Evolutionary conservation across 1,140 invertebrate species (phyloP).

Genomic region (Leptestheria dahalacensis): DNA sequence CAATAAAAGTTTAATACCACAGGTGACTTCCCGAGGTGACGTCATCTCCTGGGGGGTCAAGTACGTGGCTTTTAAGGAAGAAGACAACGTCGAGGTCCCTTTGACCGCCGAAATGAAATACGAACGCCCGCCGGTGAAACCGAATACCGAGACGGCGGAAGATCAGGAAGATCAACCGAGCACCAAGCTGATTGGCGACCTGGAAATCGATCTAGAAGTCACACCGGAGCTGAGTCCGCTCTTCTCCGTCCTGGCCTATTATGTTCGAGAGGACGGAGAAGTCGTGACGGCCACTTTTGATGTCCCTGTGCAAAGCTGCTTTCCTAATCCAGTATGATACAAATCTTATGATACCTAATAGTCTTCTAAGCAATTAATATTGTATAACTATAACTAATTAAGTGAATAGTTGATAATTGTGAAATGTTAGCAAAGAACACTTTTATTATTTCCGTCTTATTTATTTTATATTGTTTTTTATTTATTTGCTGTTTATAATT

Average conservation of each 20-base stretch:
- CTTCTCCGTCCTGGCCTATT: constrained; percentile 46
- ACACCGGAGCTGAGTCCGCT: constrained; percentile 22
- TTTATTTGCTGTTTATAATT: too few species aligned
- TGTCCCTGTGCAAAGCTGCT: constrained; percentile 36
- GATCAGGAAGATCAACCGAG: not conserved
- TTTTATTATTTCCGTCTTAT: too few species aligned
- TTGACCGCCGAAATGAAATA: constrained; percentile 17
- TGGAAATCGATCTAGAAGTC: constrained; percentile 19
- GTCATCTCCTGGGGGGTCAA: constrained; percentile 18
- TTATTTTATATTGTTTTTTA: too few species aligned
- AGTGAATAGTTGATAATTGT: too few species aligned
- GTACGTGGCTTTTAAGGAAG: constrained; percentile 25
- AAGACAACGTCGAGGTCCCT: constrained; percentile 19
- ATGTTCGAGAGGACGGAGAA: constrained; percentile 54
- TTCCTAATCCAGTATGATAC: constrained; percentile 37
- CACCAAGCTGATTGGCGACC: constrained; percentile 22
- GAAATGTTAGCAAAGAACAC: too few species aligned
- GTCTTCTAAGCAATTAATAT: too few species aligned
- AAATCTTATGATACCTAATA: too few species aligned
- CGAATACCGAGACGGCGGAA: not conserved
- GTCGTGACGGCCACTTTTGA: constrained; percentile 40
- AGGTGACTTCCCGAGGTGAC: constrained; percentile 21
- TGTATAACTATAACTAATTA: too few species aligned
- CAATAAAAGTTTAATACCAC: constrained; percentile 21
- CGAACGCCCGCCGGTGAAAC: not conserved